phyloP scores from a whole-genome alignment of 2,113 vertebrate species.

The Pholis gunnellus region DNA sequence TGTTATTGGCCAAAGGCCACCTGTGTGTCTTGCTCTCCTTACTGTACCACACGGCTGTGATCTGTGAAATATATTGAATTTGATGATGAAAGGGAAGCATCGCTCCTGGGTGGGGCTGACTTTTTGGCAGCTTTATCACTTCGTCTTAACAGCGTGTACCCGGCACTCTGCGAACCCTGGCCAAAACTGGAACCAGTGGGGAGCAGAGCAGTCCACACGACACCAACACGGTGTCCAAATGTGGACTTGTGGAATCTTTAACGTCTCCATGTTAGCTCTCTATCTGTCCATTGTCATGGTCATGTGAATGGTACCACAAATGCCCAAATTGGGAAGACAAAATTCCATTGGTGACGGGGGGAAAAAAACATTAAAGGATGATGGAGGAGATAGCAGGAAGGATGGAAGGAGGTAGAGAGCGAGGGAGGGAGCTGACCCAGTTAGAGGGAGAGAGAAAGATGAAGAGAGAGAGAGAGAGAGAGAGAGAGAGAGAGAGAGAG shows the following conservation, averaged over 20 bases:
- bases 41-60: slow-evolving; percentile 15
- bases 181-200: slow-evolving; percentile 46
- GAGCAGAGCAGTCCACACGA: slow-evolving; percentile 23
- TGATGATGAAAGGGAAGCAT: slow-evolving; percentile 45
- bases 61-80: slow-evolving; percentile 21
- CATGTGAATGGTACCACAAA: background rate
- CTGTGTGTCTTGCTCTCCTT: background rate
- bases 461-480: slow-evolving; percentile 34
- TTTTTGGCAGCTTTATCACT: slow-evolving; percentile 52
- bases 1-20: slow-evolving; percentile 33
- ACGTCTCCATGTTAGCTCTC: background rate
- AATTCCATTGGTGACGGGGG: slow-evolving; percentile 2
- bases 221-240: slow-evolving; percentile 25
- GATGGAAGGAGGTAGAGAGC: slow-evolving; percentile 47
- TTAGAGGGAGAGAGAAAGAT: slow-evolving; percentile 35
- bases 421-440: slow-evolving; percentile 71
- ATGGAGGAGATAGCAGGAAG: slow-evolving; percentile 53
- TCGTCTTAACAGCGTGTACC: slow-evolving; percentile 57
- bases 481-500: slow-evolving; percentile 34
- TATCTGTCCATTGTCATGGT: background rate
- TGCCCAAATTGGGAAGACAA: slow-evolving; percentile 6
- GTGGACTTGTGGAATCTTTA: slow-evolving; percentile 9
- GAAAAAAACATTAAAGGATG: slow-evolving; percentile 30
- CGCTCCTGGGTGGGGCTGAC: slow-evolving; percentile 15
- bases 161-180: slow-evolving; percentile 2